Evolutionary conservation across 2,797 vertebrate genomes (phyloP).

Genomic region (Psittacula echo): DNA sequence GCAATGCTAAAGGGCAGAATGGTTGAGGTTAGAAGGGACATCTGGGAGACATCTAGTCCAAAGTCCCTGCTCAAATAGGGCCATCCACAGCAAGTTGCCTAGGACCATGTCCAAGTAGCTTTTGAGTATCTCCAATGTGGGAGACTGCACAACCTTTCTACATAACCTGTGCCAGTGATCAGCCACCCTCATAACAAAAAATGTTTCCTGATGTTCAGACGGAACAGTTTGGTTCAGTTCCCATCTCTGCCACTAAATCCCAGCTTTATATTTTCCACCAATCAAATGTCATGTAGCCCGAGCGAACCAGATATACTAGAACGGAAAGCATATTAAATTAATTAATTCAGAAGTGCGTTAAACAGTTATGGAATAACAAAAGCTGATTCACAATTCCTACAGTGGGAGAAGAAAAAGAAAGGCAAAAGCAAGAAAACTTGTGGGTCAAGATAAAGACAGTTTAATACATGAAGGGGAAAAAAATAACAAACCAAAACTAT

Average conservation of each 20-base stretch:
- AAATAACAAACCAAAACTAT: background rate
- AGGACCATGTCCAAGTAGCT: fast-evolving
- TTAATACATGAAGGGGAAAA: background rate
- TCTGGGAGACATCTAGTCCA: background rate
- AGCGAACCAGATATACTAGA: background rate
- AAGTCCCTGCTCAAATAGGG: background rate
- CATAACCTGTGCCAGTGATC: background rate
- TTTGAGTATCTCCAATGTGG: fast-evolving
- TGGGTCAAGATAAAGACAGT: background rate
- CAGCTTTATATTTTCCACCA: background rate
- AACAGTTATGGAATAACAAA: background rate
- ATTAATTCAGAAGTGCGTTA: background rate
- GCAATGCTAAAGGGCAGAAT: background rate
- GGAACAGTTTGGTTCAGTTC: background rate
- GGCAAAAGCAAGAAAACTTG: background rate
- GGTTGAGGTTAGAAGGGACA: fast-evolving
- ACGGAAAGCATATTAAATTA: background rate
- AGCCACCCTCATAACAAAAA: background rate
- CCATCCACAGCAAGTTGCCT: background rate
- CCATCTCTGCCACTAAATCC: background rate
- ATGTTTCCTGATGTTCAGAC: background rate
- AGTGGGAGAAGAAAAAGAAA: background rate
- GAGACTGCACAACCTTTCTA: background rate
- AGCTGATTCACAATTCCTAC: background rate
- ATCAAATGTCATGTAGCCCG: background rate